Evolutionary conservation across 2,113 vertebrate species (phyloP), one percentile per base, ranked within the genome.

Genomic region (Albula goreensis): DNA sequence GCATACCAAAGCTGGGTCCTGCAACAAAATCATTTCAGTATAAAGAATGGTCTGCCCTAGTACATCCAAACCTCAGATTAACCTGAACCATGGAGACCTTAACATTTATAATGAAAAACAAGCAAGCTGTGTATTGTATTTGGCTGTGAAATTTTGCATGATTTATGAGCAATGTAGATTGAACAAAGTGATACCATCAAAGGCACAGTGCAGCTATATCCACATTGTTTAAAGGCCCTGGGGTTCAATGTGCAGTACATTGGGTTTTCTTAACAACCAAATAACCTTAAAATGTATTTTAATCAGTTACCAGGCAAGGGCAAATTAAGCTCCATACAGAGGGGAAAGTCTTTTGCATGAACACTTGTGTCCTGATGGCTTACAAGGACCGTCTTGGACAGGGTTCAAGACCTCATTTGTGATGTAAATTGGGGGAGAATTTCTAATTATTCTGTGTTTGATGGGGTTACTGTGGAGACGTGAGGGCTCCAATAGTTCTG

Each of bases 351-450:
- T 84, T 88, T 85, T 89, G 50, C 88, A 83, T 63, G 80, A 85
- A 50, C 57, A 17, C 53, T 85, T 79, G n/a, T 83, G 50, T 82
- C 87, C 82, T 86, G 80, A 78, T 66, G 87, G 83, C 25, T 86
- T 86, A 78, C 4, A 22, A 84, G 86, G 79, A 80, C 52, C 81
- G 78, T 74, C 70, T 5, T 53, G 78, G 78, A 52, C 57, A 41
- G 57, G 81, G 86, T 87, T 89, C 78, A 84, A 50, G n/a, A n/a
- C 87, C 83, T n/a, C 31, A 9, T 80, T 93, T 92, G 90, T 92
- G 89, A 93, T 94, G 90, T 89, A 91, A 93, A 94, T 94, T 60
- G 89, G 83, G 82, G 51, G 83, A 41, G 86, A 86, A 92, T 89
- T 87, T 87, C 84, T 91, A 87, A 91, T 90, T 89, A 87, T 90